phyloP scores from a whole-genome alignment of 2,113 vertebrate genomes.

The Melanerpes formicivorus region DNA sequence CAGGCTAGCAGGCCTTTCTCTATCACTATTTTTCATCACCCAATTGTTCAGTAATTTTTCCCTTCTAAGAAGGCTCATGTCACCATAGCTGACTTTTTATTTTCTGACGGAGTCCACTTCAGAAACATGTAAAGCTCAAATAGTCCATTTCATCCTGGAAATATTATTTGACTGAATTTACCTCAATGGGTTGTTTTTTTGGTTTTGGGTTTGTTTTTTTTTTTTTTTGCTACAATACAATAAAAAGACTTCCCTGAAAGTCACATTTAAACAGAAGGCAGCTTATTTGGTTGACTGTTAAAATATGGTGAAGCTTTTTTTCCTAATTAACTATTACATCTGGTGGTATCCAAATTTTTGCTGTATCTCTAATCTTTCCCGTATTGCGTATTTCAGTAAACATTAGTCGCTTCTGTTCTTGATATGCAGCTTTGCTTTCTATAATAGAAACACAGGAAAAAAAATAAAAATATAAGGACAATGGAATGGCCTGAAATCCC shows the following conservation, averaged over 20 bases:
- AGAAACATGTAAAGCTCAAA: neutral
- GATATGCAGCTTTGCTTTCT: neutral
- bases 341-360: neutral
- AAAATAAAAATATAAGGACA: neutral
- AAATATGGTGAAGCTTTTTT: neutral
- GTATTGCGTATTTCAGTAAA: neutral
- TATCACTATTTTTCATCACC: neutral
- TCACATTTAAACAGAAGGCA: neutral
- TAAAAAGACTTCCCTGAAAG: neutral
- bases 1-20: neutral
- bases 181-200: neutral
- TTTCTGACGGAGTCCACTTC: neutral
- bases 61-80: neutral
- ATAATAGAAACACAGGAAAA: neutral
- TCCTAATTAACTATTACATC: neutral
- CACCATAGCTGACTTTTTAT: neutral
- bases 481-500: neutral
- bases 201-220: too few relatives aligned
- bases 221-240: neutral
- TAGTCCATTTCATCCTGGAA: neutral
- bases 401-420: neutral
- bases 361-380: neutral
- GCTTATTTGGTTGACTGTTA: neutral
- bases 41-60: neutral
- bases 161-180: neutral